Base-by-base conservation (phyloP, 2,797 vertebrate genomes). In the Schizopygopsis malacanthus region DNA sequence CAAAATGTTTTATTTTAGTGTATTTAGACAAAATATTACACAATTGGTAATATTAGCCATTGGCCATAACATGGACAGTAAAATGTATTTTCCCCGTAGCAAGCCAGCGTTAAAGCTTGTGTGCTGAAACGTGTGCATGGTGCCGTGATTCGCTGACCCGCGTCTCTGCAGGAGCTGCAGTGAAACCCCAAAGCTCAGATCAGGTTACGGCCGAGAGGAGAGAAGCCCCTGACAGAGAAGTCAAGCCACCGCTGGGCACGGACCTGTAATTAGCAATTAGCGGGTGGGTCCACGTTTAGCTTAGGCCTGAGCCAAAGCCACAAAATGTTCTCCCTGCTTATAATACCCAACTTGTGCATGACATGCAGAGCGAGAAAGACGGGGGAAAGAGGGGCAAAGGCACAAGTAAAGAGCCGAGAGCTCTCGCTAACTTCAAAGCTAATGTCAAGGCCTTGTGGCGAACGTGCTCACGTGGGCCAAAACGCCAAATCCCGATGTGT, bases 201-300 rank as follows among this genome's bases (percentile, higher is more conserved):
- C 91, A 88, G 91, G 92, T 94, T 95, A 92, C 94, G 91, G 90
- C 88, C 33, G 89, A 84, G 88, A 93, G 90, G 91, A 92, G 92
- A 94, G 93, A 94, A 95, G 93, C 93, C 95, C 94, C 94, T 93
- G 93, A 95, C 94, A 93, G 86, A 93, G 93, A 94, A 95, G 93
- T 94, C 93, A 93, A 94, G 93, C 94, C 94, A 91, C 93, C 88
- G 85, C 93, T 92, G 93, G 94, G 94, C 94, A 95, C 93, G 92
- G 95, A 95, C 94, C 95, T 95, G 94, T 96, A 95, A 95, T 96
- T 96, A 95, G 93, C 94, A 95, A 96, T 96, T 96, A 96, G 94
- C 91, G 93, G 94, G 93, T 91, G 92, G 93, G 93, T 96, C 94
- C 94, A 95, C 94, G 93, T 95, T 95, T 95, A 94, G 90, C 93